These are phyloP conservation scores for Chrysolina americana DNA, from an alignment of 2,888 invertebrate genomes.

Conservation along the genomic window DNA sequence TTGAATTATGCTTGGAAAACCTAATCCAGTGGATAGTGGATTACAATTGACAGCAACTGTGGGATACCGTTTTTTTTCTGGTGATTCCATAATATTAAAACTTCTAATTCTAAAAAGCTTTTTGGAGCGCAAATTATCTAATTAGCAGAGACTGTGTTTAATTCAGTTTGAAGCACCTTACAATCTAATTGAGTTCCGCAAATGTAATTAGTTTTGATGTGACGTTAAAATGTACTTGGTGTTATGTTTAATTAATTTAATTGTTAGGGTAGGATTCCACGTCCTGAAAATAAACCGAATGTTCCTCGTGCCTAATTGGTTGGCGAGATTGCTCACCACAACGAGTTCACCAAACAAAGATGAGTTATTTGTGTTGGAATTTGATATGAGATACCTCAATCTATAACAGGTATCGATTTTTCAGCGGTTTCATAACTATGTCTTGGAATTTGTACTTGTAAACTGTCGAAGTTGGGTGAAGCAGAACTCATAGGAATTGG, in stretches of 20 bases:
- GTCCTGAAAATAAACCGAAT: background rate
- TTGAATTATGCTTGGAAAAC: too few species aligned
- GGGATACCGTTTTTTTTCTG: background rate
- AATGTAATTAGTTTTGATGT: constrained; percentile 31
- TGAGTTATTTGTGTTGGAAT: background rate
- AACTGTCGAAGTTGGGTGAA: too few species aligned
- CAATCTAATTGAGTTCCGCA: constrained; percentile 16
- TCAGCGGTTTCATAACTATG: too few species aligned
- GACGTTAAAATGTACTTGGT: constrained; percentile 20
- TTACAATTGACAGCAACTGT: too few species aligned
- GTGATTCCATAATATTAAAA: background rate
- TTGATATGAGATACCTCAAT: too few species aligned
- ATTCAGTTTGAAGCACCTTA: constrained; percentile 11
- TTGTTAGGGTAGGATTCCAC: constrained; percentile 24
- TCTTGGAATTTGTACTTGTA: too few species aligned
- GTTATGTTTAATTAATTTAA: constrained; percentile 22
- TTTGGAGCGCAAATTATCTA: constrained; percentile 10
- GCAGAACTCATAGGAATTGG: too few species aligned
- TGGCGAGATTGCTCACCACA: background rate
- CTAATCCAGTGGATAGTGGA: too few species aligned
- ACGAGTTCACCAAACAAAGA: background rate
- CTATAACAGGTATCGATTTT: too few species aligned
- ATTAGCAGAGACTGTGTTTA: constrained; percentile 12
- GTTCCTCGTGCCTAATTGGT: background rate
- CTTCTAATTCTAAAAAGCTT: constrained; percentile 2